Evolutionary conservation across 2,113 vertebrate species (phyloP).

Genomic region (Pseudorhombus dupliciocellatus): DNA sequence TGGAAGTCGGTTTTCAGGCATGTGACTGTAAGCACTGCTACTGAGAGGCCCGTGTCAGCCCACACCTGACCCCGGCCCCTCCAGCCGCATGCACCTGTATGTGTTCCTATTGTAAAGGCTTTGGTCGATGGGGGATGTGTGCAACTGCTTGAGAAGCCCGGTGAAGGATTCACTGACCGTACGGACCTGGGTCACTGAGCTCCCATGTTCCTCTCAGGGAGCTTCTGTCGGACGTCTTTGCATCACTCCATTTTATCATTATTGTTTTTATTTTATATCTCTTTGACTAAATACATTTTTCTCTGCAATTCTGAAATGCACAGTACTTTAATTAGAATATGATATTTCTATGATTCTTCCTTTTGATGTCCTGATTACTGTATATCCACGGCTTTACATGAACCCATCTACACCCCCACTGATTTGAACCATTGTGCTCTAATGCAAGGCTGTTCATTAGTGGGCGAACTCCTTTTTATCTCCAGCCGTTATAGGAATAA

Average conservation of each 20-base stretch:
- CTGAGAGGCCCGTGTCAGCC: not conserved
- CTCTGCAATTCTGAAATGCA: not conserved
- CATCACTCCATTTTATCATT: not conserved
- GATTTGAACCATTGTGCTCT: not conserved
- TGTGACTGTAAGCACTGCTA: constrained; percentile 12
- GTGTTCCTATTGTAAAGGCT: constrained; percentile 12
- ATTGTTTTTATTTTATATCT: not conserved
- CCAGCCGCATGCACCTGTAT: not conserved
- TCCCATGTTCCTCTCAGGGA: constrained; percentile 38
- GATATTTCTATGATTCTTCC: not conserved
- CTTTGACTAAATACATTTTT: not conserved
- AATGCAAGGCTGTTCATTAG: not conserved
- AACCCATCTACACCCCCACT: not conserved
- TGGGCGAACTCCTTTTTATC: not conserved
- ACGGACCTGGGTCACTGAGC: constrained; percentile 46
- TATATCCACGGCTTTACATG: not conserved
- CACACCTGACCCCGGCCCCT: not conserved
- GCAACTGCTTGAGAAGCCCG: not conserved
- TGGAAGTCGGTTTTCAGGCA: constrained; percentile 18
- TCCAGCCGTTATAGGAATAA: not conserved
- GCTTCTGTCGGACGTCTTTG: constrained; percentile 30
- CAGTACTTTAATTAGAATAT: not conserved
- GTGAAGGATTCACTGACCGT: constrained; percentile 52
- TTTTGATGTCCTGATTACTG: not conserved
- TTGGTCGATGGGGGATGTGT: constrained; percentile 15